Base-by-base conservation (phyloP, 2,113 vertebrate species). In the Cheilinus undulatus region DNA sequence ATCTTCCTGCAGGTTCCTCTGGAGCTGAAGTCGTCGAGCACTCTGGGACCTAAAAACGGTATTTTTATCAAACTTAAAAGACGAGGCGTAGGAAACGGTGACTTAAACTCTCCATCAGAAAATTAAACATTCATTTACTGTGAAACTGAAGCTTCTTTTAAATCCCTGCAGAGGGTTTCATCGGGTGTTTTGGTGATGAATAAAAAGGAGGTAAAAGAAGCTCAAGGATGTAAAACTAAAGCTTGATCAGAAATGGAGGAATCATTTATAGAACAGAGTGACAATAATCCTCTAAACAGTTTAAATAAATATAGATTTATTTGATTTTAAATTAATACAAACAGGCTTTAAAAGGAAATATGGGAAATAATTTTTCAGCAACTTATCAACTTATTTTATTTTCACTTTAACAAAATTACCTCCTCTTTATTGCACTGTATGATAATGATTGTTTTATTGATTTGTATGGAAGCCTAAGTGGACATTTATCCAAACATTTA, bases 41-140 rank as follows among this genome's bases (percentile, higher is more conserved):
- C 96, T 3, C 91, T 99, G 0, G 91, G 94, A 86, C 97, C 97
- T 0, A 95, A 95, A 80, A 92, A 97, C 32, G 96, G 97, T 7
- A 81, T 99, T 76, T 94, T 92, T 78, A 85, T 99, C 73, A 91
- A 94, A 86, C 86, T 98, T 22, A 82, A 91, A 38, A 82, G 42
- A 40, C 88, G 92, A 70, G 69, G 86, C 5, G 2, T 5, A 0
- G 52, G 8, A 7, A 23, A 27, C 9, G 23, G 8, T 13, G 15
- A 2, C 36, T 19, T 5, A 2, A 58, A 49, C 22, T 54, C 57
- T 32, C 11, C 46, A 6, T 2, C 32, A 48, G 52, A 70, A 15
- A 6, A 46, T 62, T 82, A 72, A 48, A 65, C 27, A 28, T 0
- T 43, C 14, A 27, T 10, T 11, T 3, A 19, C 50, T 51, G 27